Conservation (phyloP, 2,888 invertebrate genomes). For the Teleiodes luculella region DNA sequence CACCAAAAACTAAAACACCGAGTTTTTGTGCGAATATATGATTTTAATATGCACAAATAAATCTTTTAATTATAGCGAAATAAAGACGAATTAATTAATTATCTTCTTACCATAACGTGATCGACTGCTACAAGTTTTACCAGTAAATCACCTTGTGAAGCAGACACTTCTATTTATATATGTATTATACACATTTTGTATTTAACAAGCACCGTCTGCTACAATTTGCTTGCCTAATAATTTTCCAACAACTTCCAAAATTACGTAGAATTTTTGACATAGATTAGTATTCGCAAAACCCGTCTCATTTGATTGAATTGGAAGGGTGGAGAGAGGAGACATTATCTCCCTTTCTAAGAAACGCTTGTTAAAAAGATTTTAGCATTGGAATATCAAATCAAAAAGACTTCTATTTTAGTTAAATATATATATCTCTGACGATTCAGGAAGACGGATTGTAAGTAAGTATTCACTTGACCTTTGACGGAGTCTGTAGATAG, state of each 20-base stretch:
- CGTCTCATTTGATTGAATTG: too few relatives aligned
- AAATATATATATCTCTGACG: too few relatives aligned
- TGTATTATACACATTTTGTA: background rate
- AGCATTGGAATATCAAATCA: background rate
- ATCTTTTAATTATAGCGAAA: background rate
- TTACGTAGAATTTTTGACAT: background rate
- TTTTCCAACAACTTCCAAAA: background rate
- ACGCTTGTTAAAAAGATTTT: too few relatives aligned
- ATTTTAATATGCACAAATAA: too few relatives aligned
- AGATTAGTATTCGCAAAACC: background rate
- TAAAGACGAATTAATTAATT: background rate
- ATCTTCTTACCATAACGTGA: background rate
- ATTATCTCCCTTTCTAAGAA: background rate
- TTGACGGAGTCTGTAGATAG: too few relatives aligned
- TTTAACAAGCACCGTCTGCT: background rate
- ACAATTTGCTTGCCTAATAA: background rate
- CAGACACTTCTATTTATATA: background rate
- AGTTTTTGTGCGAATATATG: too few relatives aligned
- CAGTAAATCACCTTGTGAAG: background rate
- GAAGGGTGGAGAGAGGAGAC: too few relatives aligned
- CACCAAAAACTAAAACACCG: too few relatives aligned
- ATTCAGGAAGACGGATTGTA: too few relatives aligned
- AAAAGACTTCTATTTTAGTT: too few relatives aligned
- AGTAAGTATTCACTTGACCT: too few relatives aligned
- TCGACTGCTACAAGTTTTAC: background rate